Percentiles rank a stretch among this genome's conserved stretches.
Evolutionary conservation across 2,797 vertebrate genomes (phyloP).

Genomic region (Malurus leucopterus): DNA sequence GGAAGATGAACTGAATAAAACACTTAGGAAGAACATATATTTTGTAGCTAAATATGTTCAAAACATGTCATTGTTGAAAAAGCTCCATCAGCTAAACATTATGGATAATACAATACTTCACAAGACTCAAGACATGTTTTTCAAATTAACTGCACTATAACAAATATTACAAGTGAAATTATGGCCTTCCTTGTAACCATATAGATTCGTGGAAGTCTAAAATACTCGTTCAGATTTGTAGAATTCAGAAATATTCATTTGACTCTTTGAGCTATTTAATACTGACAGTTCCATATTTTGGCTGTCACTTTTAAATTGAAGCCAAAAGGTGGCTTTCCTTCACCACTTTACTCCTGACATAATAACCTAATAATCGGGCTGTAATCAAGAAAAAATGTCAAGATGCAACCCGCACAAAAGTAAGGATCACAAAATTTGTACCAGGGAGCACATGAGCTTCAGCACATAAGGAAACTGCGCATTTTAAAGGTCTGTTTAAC

Average conservation of each 20-base stretch:
- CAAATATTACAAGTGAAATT: neutral
- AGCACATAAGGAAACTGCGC: neutral
- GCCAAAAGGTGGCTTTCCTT: neutral
- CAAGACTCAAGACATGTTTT: neutral
- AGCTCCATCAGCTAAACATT: neutral
- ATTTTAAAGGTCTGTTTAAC: neutral
- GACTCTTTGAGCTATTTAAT: neutral
- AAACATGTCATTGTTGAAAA: neutral
- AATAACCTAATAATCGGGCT: neutral
- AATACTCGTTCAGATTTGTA: rapidly evolving
- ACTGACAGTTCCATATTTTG: neutral
- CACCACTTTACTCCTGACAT: neutral
- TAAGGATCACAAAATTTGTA: neutral
- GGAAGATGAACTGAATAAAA: neutral
- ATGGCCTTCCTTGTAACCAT: neutral
- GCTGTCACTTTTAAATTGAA: neutral
- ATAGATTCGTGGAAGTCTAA: neutral
- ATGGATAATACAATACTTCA: neutral
- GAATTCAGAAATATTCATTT: neutral
- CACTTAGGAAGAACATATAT: neutral
- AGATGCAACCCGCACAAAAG: neutral
- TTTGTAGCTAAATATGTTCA: neutral
- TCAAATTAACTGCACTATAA: neutral
- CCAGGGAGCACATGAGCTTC: neutral
- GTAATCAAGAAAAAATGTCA: neutral